These are phyloP conservation scores for Alitta virens DNA, from an alignment of 2,888 invertebrate genomes.

Conservation along the genomic window DNA sequence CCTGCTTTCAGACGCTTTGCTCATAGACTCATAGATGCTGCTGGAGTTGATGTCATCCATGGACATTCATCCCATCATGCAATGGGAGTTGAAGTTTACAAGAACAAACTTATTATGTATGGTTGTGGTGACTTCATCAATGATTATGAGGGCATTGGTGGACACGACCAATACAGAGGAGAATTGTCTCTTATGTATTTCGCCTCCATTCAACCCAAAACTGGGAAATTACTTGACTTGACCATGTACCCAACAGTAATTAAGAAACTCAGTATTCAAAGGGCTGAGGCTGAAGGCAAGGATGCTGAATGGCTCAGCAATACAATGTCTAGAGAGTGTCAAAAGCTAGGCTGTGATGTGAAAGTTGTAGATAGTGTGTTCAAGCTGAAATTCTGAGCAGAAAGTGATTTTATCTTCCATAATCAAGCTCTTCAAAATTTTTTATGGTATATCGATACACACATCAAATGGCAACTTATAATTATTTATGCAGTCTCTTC, in stretches of 20 bases:
- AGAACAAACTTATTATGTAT: conserved; percentile 31
- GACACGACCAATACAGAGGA: conserved; percentile 21
- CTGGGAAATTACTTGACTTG: conserved; percentile 11
- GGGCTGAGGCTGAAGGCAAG: neutral
- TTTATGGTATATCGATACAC: too few species aligned
- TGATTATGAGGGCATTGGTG: conserved; percentile 31
- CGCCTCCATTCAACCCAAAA: conserved; percentile 6
- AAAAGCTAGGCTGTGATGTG: conserved; percentile 6
- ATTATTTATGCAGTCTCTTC: too few species aligned
- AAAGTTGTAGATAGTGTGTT: too few species aligned
- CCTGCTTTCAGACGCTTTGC: conserved; percentile 17
- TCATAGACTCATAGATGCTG: conserved; percentile 26
- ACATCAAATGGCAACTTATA: too few species aligned
- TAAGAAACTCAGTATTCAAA: conserved; percentile 13
- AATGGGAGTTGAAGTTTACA: conserved; percentile 30
- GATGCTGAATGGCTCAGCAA: conserved; percentile 16
- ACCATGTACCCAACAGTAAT: conserved; percentile 22
- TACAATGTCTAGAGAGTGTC: conserved; percentile 23
- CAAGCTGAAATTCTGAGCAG: too few species aligned
- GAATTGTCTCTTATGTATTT: conserved; percentile 26
- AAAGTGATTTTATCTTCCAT: too few species aligned
- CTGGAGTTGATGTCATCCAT: conserved; percentile 28
- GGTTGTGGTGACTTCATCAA: conserved; percentile 32
- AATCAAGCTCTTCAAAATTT: too few species aligned
- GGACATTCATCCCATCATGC: conserved; percentile 33